Evolutionary conservation across 2,113 vertebrate genomes (phyloP).

Genomic region (Anhinga anhinga): DNA sequence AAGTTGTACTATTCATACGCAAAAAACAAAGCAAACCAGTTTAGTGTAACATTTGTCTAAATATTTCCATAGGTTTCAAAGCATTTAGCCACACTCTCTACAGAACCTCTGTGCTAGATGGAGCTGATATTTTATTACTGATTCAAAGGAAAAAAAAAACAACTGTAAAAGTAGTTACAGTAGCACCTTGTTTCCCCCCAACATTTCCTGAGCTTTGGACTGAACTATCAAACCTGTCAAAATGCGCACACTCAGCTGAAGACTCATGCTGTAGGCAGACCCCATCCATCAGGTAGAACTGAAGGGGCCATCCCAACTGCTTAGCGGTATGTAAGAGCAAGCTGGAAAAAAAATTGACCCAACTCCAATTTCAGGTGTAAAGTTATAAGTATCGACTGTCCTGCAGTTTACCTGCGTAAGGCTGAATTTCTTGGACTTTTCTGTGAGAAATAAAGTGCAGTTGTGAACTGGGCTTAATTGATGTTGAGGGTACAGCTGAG

Average conservation of each 20-base stretch:
- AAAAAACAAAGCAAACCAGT: not conserved
- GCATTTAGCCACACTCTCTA: not conserved
- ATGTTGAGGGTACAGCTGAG: not conserved
- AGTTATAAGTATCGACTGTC: not conserved
- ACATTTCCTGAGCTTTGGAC: not conserved
- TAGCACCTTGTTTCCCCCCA: not conserved
- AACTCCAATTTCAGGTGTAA: not conserved
- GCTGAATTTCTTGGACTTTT: not conserved
- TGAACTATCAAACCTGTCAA: not conserved
- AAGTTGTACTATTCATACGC: not conserved
- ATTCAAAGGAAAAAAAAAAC: not conserved
- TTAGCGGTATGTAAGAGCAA: not conserved
- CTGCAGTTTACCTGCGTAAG: not conserved
- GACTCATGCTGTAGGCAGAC: accelerated
- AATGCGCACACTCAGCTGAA: not conserved
- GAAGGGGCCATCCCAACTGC: not conserved
- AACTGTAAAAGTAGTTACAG: not conserved
- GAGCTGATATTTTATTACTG: not conserved
- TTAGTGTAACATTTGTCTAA: not conserved
- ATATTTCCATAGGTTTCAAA: not conserved
- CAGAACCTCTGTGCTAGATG: not conserved
- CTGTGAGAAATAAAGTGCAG: not conserved
- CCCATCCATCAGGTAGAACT: not conserved
- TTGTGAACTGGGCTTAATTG: not conserved
- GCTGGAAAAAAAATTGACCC: not conserved